These are phyloP conservation scores for Ophraella communa DNA, from an alignment of 2,888 invertebrate genomes.

Conservation along the genomic window DNA sequence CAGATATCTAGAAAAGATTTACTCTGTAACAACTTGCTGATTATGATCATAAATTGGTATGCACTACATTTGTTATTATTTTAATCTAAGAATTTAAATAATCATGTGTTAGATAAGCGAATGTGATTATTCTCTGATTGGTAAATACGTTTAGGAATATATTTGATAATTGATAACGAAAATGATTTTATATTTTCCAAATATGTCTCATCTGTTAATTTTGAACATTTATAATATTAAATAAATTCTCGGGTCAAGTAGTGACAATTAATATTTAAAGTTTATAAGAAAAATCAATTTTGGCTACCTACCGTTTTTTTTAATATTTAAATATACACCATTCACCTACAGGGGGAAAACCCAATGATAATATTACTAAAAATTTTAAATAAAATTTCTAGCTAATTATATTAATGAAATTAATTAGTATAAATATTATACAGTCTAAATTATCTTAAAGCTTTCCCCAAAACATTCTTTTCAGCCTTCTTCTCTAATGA, in stretches of 20 bases:
- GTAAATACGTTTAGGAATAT: background rate
- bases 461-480: constrained; percentile 44
- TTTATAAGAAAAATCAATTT: constrained; percentile 7
- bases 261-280: background rate
- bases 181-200: background rate
- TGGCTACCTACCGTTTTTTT: constrained; percentile 12
- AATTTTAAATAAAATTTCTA: constrained; percentile 32
- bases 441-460: constrained; percentile 43
- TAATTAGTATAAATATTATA: constrained; percentile 54
- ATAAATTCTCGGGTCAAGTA: no score
- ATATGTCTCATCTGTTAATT: background rate
- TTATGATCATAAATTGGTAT: no score
- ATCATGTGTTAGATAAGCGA: background rate
- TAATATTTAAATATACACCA: constrained; percentile 21
- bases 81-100: background rate
- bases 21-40: no score
- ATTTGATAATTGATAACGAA: background rate
- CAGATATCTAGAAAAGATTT: no score
- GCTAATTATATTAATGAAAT: constrained; percentile 29
- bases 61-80: background rate
- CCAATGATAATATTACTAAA: constrained; percentile 33
- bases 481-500: constrained; percentile 60
- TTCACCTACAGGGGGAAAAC: constrained; percentile 29
- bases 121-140: background rate
- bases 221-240: background rate